These are phyloP conservation scores for Mercenaria mercenaria DNA, from an alignment of 1,140 invertebrate genomes.

Conservation along the genomic window DNA sequence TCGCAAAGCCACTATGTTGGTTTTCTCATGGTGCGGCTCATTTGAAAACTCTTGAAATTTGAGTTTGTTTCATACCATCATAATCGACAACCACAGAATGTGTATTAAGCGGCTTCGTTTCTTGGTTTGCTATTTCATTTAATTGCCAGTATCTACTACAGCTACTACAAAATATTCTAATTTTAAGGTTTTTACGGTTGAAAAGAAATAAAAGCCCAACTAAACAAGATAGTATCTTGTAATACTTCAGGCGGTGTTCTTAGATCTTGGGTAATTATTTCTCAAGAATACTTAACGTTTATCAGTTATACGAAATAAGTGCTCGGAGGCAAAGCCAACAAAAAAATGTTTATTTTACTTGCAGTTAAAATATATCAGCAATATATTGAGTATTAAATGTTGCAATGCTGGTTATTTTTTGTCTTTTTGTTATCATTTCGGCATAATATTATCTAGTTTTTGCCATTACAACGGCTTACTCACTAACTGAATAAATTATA, in stretches of 20 bases:
- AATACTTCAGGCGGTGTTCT: neutral
- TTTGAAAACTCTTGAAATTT: too few species aligned
- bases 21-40: too few species aligned
- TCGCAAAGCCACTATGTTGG: too few species aligned
- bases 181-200: constrained; percentile 6
- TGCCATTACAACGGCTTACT: too few species aligned
- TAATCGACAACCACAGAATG: too few species aligned
- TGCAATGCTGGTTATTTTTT: too few species aligned
- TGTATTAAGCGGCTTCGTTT: neutral
- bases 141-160: neutral
- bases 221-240: neutral
- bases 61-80: too few species aligned
- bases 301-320: neutral
- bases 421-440: too few species aligned
- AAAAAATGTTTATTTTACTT: neutral
- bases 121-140: neutral
- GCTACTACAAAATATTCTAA: neutral
- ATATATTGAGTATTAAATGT: too few species aligned
- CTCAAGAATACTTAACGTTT: neutral
- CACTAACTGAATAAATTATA: too few species aligned
- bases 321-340: neutral
- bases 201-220: neutral
- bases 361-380: neutral
- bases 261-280: neutral
- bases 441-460: too few species aligned